A percentile compares a stretch with the other conserved stretches of the same genome.
Conservation (phyloP, 1,140 invertebrate genomes). For the Campoletis sonorensis region DNA sequence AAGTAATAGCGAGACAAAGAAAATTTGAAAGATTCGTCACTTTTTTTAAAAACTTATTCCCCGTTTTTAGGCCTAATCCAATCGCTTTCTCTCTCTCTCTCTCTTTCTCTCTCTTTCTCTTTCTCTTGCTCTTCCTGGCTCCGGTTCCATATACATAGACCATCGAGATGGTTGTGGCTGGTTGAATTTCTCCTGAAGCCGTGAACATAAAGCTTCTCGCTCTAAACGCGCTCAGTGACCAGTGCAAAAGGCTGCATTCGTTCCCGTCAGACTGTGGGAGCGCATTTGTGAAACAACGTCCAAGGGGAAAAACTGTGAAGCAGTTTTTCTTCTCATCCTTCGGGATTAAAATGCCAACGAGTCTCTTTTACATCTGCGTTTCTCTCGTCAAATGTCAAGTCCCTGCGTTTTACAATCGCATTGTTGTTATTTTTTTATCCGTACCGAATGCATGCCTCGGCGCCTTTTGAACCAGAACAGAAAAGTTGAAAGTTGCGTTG, state of each 20-base stretch:
- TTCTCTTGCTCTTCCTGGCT: neutral
- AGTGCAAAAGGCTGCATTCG: slow-evolving; percentile 2
- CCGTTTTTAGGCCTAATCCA: too few relatives aligned
- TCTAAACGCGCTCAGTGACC: neutral
- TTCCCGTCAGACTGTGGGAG: neutral
- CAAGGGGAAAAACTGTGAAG: neutral
- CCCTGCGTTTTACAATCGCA: neutral
- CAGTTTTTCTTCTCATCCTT: neutral
- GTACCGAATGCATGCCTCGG: neutral
- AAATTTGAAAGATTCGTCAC: too few relatives aligned
- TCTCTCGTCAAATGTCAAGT: neutral
- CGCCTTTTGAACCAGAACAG: neutral
- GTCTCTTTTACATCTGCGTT: neutral
- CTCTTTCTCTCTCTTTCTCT: too few relatives aligned
- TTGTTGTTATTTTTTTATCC: neutral
- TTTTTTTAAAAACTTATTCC: too few relatives aligned
- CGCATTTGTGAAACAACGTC: neutral
- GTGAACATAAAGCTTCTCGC: neutral
- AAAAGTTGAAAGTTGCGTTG: too few relatives aligned
- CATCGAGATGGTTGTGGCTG: too few relatives aligned
- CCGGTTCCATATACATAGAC: neutral
- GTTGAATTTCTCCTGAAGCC: neutral
- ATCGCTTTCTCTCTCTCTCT: too few relatives aligned
- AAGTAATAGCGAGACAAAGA: too few relatives aligned
- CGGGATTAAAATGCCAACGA: slow-evolving; percentile 5